phyloP scores from a whole-genome alignment of 1,140 invertebrate species.

The Drosophila equinoxialis region DNA sequence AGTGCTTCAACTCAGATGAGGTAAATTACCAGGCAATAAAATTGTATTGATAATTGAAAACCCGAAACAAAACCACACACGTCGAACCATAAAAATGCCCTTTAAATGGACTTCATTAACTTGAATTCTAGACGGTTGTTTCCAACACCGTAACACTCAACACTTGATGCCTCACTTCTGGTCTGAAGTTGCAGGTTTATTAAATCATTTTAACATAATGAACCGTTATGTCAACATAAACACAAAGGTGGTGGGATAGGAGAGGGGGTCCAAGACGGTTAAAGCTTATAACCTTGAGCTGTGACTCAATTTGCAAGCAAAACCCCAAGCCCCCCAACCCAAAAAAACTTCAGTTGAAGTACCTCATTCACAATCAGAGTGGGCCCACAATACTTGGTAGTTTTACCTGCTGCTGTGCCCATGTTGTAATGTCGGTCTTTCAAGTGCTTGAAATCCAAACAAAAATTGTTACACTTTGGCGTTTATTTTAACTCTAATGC shows the following conservation, averaged over 20 bases:
- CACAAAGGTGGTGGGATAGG: conserved; percentile 2
- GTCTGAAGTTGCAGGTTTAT: conserved; percentile 35
- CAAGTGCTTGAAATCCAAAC: conserved; percentile 27
- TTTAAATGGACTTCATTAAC: background rate
- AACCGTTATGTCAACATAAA: conserved; percentile 70
- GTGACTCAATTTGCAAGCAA: conserved; percentile 45
- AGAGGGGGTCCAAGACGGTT: conserved; percentile 23
- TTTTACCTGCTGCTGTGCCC: conserved; percentile 18
- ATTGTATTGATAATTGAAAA: background rate
- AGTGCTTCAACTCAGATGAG: background rate
- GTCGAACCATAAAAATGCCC: background rate
- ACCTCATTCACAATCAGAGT: conserved; percentile 14
- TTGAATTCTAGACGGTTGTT: background rate
- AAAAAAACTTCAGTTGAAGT: conserved; percentile 27
- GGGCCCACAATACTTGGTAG: conserved; percentile 21
- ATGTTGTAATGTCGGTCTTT: conserved; percentile 61
- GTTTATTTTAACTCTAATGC: background rate
- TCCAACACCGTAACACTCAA: conserved; percentile 1
- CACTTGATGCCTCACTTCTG: conserved; percentile 31
- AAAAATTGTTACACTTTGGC: conserved; percentile 53
- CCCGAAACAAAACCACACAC: too few relatives aligned
- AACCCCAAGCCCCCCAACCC: background rate
- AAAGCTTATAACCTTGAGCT: conserved; percentile 66
- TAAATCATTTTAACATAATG: conserved; percentile 75
- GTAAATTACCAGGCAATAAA: background rate